Conservation (phyloP, 35 echinoderm and acorn worm species). For the Chiridota heheva region DNA sequence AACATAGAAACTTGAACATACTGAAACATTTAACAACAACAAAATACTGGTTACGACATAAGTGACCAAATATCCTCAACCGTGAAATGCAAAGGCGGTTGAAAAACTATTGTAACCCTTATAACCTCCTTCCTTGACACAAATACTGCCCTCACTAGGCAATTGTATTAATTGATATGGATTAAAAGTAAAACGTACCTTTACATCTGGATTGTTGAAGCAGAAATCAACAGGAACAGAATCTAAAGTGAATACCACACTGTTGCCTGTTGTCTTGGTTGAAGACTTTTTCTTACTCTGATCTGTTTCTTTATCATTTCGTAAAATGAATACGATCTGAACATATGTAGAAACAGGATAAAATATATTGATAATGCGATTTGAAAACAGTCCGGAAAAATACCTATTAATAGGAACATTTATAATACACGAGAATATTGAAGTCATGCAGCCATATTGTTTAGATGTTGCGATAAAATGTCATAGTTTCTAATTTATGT, state of each 20-base stretch:
- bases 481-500: background rate
- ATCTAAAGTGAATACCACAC: constrained; percentile 7
- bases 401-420: background rate
- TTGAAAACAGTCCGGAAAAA: background rate
- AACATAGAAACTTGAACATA: too few relatives aligned
- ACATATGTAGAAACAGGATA: background rate
- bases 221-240: constrained; percentile 1
- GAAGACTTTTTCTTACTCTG: background rate
- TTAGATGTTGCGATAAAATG: background rate
- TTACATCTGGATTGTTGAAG: constrained; percentile 3
- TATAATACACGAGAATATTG: too few relatives aligned
- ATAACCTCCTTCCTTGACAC: too few relatives aligned
- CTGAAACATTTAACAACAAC: too few relatives aligned
- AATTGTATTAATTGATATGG: too few relatives aligned
- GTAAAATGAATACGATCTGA: background rate
- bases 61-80: too few relatives aligned
- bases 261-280: background rate
- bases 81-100: too few relatives aligned
- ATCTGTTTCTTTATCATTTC: constrained; percentile 5
- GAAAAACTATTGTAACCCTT: too few relatives aligned
- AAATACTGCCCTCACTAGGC: too few relatives aligned
- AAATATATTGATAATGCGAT: background rate
- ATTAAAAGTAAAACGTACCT: too few relatives aligned
- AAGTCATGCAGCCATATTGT: too few relatives aligned
- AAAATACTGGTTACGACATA: too few relatives aligned